These are phyloP conservation scores for Sylvilagus floridanus DNA, from an alignment of 2,797 vertebrate genomes.

Conservation along the genomic window DNA sequence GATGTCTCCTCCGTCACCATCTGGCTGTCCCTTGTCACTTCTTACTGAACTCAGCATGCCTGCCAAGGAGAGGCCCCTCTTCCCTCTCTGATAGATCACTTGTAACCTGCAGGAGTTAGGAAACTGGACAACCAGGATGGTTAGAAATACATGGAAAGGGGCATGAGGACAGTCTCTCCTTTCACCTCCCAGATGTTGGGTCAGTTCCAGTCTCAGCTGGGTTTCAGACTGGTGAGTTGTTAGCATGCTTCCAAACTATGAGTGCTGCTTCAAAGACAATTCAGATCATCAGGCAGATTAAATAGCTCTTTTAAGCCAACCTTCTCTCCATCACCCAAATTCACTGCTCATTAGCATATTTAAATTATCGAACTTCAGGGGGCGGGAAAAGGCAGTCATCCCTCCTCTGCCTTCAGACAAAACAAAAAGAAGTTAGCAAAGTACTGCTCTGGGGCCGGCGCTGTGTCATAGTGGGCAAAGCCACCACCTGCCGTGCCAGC, in stretches of 20 bases:
- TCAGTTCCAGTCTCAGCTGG: not conserved
- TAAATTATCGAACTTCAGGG: not conserved
- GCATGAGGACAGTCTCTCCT: not conserved
- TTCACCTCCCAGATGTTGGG: not conserved
- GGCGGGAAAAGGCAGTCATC: not conserved
- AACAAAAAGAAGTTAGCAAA: not conserved
- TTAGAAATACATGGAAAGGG: slow-evolving; percentile 21
- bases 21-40: slow-evolving; percentile 38
- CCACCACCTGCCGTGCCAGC: too few species aligned
- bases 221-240: not conserved
- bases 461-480: too few species aligned
- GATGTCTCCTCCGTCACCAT: slow-evolving; percentile 12
- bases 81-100: not conserved
- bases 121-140: not conserved
- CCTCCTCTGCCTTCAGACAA: not conserved
- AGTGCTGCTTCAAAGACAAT: not conserved
- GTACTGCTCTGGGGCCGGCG: too few species aligned
- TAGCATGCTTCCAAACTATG: not conserved
- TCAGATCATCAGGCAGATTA: not conserved
- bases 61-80: slow-evolving; percentile 32
- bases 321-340: not conserved
- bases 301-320: not conserved
- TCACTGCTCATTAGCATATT: slow-evolving; percentile 6
- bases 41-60: slow-evolving; percentile 47
- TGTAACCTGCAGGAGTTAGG: not conserved